Evolutionary conservation across 2,113 vertebrate genomes (phyloP).

Genomic region (Clupea harengus): DNA sequence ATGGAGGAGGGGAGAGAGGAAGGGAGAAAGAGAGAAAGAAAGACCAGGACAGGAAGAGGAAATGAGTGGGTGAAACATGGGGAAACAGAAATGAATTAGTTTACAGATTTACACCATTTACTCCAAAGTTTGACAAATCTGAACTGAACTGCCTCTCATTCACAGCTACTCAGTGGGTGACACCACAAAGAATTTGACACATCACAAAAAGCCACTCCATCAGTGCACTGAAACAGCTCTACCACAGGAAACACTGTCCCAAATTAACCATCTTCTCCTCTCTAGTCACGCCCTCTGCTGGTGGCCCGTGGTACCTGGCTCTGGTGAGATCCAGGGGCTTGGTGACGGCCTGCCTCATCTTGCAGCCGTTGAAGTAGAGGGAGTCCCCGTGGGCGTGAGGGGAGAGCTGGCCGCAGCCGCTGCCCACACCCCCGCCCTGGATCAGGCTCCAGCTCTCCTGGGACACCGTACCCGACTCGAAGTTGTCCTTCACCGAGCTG

Average conservation of each 20-base stretch:
- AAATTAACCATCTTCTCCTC: background rate
- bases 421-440: constrained; percentile 90
- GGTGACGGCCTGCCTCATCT: constrained; percentile 91
- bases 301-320: constrained; percentile 81
- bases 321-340: constrained; percentile 94
- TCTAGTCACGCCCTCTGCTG: background rate
- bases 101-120: background rate
- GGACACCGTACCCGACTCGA: constrained; percentile 89
- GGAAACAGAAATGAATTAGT: background rate
- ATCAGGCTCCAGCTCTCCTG: constrained; percentile 94
- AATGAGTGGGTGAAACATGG: background rate
- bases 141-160: background rate
- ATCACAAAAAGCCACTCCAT: background rate
- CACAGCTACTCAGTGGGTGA: background rate
- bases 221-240: background rate
- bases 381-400: constrained; percentile 97
- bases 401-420: constrained; percentile 93
- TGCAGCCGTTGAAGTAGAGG: constrained; percentile 95
- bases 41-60: background rate
- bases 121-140: background rate
- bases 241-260: background rate
- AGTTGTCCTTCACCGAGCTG: constrained; percentile 97
- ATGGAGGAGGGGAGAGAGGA: background rate
- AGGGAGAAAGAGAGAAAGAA: background rate
- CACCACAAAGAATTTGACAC: background rate